phyloP scores from a whole-genome alignment of 2,797 vertebrate species.

The Salmo trutta region DNA sequence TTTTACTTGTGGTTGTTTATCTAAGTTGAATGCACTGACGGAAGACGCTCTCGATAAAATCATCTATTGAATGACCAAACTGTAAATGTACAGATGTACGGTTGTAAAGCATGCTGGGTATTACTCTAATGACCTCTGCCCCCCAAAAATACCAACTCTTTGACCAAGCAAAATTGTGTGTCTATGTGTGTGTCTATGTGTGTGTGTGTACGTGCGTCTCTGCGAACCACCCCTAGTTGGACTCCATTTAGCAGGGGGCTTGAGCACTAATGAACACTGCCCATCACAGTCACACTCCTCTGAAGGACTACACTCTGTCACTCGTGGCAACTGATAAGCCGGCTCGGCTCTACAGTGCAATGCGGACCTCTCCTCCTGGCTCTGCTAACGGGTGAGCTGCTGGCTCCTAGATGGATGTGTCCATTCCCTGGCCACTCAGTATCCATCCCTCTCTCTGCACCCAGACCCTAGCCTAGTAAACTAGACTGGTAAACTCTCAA shows the following conservation, averaged over 20 bases:
- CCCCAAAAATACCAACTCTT: no score
- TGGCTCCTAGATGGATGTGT: constrained; percentile 26
- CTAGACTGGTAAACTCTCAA: no score
- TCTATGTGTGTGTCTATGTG: no score
- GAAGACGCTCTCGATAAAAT: no score
- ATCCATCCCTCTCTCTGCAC: not conserved
- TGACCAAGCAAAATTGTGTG: no score
- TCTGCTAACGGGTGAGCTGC: not conserved
- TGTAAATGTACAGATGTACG: no score
- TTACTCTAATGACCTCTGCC: no score
- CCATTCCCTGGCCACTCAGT: not conserved
- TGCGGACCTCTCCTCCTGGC: constrained; percentile 39
- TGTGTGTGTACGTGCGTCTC: no score
- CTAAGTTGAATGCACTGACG: no score
- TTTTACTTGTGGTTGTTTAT: no score
- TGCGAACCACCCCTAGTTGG: constrained; percentile 60
- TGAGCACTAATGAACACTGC: constrained; percentile 38
- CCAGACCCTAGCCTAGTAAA: not conserved
- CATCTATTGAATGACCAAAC: no score
- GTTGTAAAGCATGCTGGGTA: no score
- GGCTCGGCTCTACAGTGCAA: constrained; percentile 29
- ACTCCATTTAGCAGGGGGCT: constrained; percentile 14
- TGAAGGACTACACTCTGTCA: constrained; percentile 51
- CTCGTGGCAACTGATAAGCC: constrained; percentile 48
- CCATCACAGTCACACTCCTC: constrained; percentile 48